Evolutionary conservation across 2,797 vertebrate species (phyloP).

Genomic region (Cottoperca gobio): DNA sequence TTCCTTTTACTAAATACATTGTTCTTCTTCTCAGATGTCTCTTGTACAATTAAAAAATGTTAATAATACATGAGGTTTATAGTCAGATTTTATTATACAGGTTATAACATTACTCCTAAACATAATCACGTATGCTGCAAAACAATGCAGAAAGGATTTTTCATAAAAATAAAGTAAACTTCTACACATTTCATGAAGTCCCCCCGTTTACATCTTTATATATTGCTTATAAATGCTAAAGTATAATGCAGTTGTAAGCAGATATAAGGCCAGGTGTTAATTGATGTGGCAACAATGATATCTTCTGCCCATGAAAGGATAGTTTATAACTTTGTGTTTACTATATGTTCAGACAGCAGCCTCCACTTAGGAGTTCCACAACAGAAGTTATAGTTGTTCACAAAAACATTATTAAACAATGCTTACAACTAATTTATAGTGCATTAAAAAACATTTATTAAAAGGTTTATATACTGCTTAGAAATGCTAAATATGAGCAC

Average conservation of each 20-base stretch:
- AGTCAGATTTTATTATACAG: constrained; percentile 17
- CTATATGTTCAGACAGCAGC: neutral
- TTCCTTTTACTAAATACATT: constrained; percentile 1
- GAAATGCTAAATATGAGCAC: neutral
- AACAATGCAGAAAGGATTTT: constrained; percentile 8
- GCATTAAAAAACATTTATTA: neutral
- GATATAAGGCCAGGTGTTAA: neutral
- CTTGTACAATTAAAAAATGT: constrained; percentile 31
- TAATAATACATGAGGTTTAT: neutral
- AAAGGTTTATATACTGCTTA: neutral
- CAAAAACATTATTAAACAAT: constrained; percentile 12
- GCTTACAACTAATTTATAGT: neutral
- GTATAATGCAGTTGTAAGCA: neutral
- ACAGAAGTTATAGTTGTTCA: neutral
- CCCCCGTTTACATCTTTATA: too few species aligned
- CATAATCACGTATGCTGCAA: neutral
- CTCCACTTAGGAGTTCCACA: neutral
- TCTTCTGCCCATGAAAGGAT: neutral
- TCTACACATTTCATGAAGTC: neutral
- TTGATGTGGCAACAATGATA: neutral
- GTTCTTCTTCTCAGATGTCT: constrained; percentile 9
- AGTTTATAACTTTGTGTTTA: neutral
- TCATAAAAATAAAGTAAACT: constrained; percentile 8
- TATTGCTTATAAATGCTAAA: neutral
- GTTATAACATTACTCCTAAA: neutral